Percentiles rank a stretch among this genome's conserved stretches.
Conservation (phyloP, 2,797 vertebrate genomes). For the Centroberyx gerrardi region DNA sequence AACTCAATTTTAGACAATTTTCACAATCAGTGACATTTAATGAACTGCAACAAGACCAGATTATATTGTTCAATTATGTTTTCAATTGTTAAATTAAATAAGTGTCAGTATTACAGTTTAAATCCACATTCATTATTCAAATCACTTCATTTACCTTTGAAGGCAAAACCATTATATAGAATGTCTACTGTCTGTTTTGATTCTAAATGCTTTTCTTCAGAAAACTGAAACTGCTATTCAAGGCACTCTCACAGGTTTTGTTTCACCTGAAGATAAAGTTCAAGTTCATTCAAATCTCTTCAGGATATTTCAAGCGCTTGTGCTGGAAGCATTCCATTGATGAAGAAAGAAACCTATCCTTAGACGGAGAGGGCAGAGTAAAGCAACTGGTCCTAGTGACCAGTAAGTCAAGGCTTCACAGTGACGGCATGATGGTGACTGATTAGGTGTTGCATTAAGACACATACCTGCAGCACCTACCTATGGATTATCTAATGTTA, state of each 20-base stretch:
- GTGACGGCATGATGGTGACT: conserved; percentile 81
- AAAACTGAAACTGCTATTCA: conserved; percentile 84
- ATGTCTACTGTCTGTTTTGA: conserved; percentile 55
- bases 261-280: conserved; percentile 81
- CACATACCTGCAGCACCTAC: conserved; percentile 70
- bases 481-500: conserved; percentile 69
- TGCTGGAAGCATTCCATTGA: conserved; percentile 76
- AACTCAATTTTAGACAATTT: conserved; percentile 6
- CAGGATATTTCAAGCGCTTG: conserved; percentile 72
- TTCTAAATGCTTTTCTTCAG: conserved; percentile 84
- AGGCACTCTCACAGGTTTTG: conserved; percentile 84
- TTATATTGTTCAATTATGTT: conserved; percentile 37
- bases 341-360: conserved; percentile 60
- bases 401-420: conserved; percentile 86
- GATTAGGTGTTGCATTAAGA: conserved; percentile 73
- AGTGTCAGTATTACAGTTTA: conserved; percentile 17
- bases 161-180: conserved; percentile 55
- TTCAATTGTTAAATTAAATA: conserved; percentile 49
- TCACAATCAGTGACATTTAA: conserved; percentile 57
- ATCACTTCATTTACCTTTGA: conserved; percentile 51
- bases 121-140: conserved; percentile 54
- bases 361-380: conserved; percentile 66
- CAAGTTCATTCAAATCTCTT: conserved; percentile 77
- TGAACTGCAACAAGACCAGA: conserved; percentile 44
- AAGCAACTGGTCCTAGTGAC: conserved; percentile 69